Evolutionary conservation across 2,797 vertebrate species (phyloP).

Genomic region (Thamnophis elegans): DNA sequence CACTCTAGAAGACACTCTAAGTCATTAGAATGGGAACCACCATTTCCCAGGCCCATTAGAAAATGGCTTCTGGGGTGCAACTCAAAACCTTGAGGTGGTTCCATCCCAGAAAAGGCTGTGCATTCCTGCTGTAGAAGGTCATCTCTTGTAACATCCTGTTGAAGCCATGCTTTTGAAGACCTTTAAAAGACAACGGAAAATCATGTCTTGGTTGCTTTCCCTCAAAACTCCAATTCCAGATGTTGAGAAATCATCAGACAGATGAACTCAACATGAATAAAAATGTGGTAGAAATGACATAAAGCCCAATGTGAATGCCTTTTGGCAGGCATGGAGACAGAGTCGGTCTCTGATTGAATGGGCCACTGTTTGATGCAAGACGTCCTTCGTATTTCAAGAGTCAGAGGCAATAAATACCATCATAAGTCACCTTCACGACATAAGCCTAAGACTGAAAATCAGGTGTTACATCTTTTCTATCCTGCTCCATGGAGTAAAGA

Average conservation of each 20-base stretch:
- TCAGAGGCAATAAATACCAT: background rate
- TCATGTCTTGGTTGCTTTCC: background rate
- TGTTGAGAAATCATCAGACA: background rate
- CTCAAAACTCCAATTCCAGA: background rate
- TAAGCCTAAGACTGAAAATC: too few species aligned
- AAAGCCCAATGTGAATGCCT: background rate
- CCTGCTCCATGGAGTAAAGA: too few species aligned
- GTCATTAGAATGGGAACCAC: background rate
- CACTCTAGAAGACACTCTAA: background rate
- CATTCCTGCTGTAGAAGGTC: background rate
- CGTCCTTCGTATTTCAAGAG: background rate
- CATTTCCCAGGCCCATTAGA: background rate
- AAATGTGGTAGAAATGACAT: background rate
- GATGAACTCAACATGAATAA: background rate
- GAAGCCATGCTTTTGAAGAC: background rate
- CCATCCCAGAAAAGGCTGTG: background rate
- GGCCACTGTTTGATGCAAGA: background rate
- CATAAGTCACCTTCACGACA: background rate
- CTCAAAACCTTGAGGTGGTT: background rate
- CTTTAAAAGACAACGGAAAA: background rate
- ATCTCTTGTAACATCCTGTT: background rate
- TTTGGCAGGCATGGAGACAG: background rate
- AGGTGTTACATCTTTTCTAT: too few species aligned
- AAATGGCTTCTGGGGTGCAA: background rate
- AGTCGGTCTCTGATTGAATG: background rate